Base-by-base conservation (phyloP, 2,113 vertebrate species). In the Tachysurus vachellii region DNA sequence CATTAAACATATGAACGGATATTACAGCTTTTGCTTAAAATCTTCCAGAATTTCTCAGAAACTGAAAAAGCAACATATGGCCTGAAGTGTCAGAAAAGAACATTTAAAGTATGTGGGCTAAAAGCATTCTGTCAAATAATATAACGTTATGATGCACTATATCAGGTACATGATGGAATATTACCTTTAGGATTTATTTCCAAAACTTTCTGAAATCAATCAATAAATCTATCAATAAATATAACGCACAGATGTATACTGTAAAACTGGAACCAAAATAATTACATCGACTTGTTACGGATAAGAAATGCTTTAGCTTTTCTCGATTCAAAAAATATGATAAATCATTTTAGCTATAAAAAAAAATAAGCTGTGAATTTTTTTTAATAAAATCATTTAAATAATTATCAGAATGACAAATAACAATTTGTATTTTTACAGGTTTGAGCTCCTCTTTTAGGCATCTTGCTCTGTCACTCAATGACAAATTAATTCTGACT, bases 1-100 rank as follows among this genome's bases (percentile, higher is more conserved):
- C 87, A 85, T 73, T 90, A 80, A 89, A 88, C 88, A 90, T 91
- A 91, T 84, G 89, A 93, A 79, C 93, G 92, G 94, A 95, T 95
- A 95, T 95, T 93, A 93, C 82, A 92, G 91, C 88, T 90, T 81
- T 86, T 76, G 61, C 81, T 66, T 84, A 26, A 91, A 90, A 85
- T 91, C 88, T 80, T 31, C 54, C 54, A 79, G 81, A 87, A 81
- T 85, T 14, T 44, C 71, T 80, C 80, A 75, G 79, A 86, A 70
- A 82, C 36, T 87, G 86, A 88, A 89, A 87, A 82, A 70, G 64
- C 86, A 44, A 80, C 56, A 81, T 79, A 82, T 13, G 14, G 76
- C 23, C 80, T 56, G 31, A 31, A 42, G 64, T 59, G 73, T 59
- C 59, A 36, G 31, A 59, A 21, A 36, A 68, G 21, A 19, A 57